Percentiles rank a stretch among this genome's conserved stretches.
phyloP scores from a whole-genome alignment of 2,888 invertebrate genomes.

The Cataglyphis livida region DNA sequence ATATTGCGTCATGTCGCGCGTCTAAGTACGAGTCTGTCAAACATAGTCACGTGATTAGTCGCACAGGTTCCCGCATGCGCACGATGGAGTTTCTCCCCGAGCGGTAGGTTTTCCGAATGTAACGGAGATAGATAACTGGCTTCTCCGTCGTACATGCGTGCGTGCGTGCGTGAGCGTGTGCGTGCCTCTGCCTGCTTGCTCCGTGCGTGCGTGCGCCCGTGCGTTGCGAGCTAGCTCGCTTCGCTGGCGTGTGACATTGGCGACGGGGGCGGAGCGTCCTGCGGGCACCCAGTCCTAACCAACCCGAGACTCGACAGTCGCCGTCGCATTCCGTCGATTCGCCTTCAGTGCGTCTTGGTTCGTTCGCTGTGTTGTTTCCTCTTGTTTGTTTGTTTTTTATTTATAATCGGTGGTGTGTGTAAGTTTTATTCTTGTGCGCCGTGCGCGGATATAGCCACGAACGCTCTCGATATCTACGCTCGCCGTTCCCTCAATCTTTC shows the following conservation, averaged over 20 bases:
- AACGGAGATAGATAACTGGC: constrained; percentile 4
- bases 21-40: not conserved
- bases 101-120: constrained; percentile 50
- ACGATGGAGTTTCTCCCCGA: not conserved
- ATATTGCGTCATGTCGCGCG: not conserved
- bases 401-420: constrained; percentile 2
- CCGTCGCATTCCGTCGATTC: constrained; percentile 76
- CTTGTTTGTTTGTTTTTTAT: constrained; percentile 43
- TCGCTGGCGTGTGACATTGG: constrained; percentile 63
- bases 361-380: constrained; percentile 62
- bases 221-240: constrained; percentile 33
- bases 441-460: not conserved
- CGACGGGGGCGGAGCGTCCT: constrained; percentile 76
- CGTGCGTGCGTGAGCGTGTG: not conserved
- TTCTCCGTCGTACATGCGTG: not conserved
- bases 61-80: not conserved
- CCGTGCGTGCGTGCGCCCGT: not conserved
- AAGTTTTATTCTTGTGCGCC: constrained; percentile 3
- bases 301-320: constrained; percentile 73
- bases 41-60: not conserved
- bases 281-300: constrained; percentile 76
- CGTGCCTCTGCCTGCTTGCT: not conserved
- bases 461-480: not conserved
- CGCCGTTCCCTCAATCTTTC: not conserved
- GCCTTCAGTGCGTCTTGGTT: constrained; percentile 68